phyloP scores from a whole-genome alignment of 1,140 invertebrate species.

The Drosophila burlai region DNA sequence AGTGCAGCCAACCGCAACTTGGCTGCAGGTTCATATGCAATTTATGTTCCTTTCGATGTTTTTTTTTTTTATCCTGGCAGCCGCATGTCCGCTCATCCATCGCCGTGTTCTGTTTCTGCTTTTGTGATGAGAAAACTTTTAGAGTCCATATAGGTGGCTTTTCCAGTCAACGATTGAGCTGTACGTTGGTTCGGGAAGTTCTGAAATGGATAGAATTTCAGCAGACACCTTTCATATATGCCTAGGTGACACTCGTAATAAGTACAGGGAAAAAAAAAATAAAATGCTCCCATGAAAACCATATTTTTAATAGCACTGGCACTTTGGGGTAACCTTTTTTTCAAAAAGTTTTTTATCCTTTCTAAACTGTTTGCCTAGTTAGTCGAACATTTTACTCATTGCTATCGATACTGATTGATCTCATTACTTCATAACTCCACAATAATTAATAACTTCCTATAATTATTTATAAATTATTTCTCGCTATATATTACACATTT shows the following conservation, averaged over 20 bases:
- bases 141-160: conserved; percentile 2
- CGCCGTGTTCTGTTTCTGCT: conserved; percentile 24
- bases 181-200: neutral
- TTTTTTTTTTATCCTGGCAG: neutral
- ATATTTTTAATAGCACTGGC: neutral
- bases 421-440: neutral
- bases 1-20: conserved; percentile 54
- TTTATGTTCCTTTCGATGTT: conserved; percentile 60
- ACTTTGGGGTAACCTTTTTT: neutral
- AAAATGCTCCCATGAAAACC: neutral
- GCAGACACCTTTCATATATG: neutral
- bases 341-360: no score
- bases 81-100: conserved; percentile 34
- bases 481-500: neutral
- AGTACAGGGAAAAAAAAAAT: no score
- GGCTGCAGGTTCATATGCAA: conserved; percentile 57
- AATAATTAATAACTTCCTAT: no score
- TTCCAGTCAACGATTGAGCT: conserved; percentile 27
- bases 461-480: neutral
- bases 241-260: neutral
- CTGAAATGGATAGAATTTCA: conserved; percentile 4
- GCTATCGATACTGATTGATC: neutral
- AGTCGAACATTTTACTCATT: neutral
- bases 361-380: neutral
- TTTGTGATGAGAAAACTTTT: conserved; percentile 26